phyloP scores from a whole-genome alignment of 1,140 invertebrate genomes.

The Diorhabda sublineata region DNA sequence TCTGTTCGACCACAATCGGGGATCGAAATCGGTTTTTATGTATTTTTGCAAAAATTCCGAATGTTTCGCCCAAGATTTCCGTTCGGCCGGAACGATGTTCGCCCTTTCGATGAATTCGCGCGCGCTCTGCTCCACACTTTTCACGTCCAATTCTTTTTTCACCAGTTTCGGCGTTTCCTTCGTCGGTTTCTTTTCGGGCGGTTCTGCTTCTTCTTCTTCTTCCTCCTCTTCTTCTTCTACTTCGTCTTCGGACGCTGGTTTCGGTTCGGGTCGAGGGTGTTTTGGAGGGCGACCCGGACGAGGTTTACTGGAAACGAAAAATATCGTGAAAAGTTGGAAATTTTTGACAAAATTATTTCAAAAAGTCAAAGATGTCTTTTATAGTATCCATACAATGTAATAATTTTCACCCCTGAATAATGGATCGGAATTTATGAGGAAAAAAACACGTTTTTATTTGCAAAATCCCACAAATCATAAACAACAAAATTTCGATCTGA shows the following conservation, averaged over 20 bases:
- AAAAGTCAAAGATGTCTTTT: too few relatives aligned
- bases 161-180: slow-evolving; percentile 16
- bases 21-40: slow-evolving; percentile 25
- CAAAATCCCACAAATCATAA: too few relatives aligned
- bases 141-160: background rate
- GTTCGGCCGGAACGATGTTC: slow-evolving; percentile 29
- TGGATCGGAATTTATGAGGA: too few relatives aligned
- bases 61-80: slow-evolving; percentile 38
- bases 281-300: slow-evolving; percentile 38
- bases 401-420: too few relatives aligned
- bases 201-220: slow-evolving; percentile 15
- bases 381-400: too few relatives aligned
- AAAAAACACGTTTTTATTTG: too few relatives aligned
- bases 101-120: slow-evolving; percentile 28
- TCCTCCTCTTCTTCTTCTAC: slow-evolving; percentile 15
- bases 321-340: too few relatives aligned
- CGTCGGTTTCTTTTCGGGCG: slow-evolving; percentile 27
- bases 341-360: too few relatives aligned
- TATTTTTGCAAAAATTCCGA: slow-evolving; percentile 37
- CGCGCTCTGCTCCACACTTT: slow-evolving; percentile 13
- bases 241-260: slow-evolving; percentile 17
- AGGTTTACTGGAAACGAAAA: slow-evolving; percentile 27
- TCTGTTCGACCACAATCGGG: slow-evolving; percentile 22
- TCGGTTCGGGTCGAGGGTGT: slow-evolving; percentile 15
- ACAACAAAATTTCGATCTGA: too few relatives aligned